Base-by-base conservation (phyloP, 2,113 vertebrate species). In the Myotis davidii region DNA sequence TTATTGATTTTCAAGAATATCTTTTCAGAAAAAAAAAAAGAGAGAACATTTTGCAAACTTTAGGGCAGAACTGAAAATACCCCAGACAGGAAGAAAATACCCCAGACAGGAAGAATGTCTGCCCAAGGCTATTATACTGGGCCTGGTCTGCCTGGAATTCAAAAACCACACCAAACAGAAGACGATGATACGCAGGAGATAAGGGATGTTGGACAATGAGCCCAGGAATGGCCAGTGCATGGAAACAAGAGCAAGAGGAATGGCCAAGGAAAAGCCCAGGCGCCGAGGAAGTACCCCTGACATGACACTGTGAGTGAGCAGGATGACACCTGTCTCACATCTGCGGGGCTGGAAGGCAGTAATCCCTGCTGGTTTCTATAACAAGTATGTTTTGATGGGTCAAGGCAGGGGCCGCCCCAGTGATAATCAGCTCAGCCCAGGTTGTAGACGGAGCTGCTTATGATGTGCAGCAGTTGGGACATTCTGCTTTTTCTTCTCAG, bases 21-120 rank as follows among this genome's bases (percentile, higher is more conserved):
- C 85, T 95, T 95, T 97, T 92, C 79, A 82, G 86, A 12, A 91
- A 56, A 85, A 48, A n/a, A 76, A 96, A 88, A 83, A 50, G 81
- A 96, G 88, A 90, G 32, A 94, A 97, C 72, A 70, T 89, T 97
- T 95, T 89, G 59, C 32, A 94, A 97, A 97, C 59, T 96, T 83
- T 12, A 96, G 70, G 59, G 91, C 90, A 95, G 85, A 93, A 95
- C 95, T 94, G 69, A 96, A 97, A 98, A 97, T 97, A 97, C 91
- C 18, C 88, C 12, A 97, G 97, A 97, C 97, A 97, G 96, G 97
- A 97, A 98, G 96, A 97, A 97, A 97, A 97, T 97, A 95, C 74
- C 87, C 88, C 86, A 97, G 97, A 97, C 97, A 97, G 97, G 97
- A 98, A 98, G 88, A 92, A 85, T 85, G 93, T 96, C 96, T 96